Base-by-base conservation (phyloP, 2,888 invertebrate species). In the Stenodema calcarata region DNA sequence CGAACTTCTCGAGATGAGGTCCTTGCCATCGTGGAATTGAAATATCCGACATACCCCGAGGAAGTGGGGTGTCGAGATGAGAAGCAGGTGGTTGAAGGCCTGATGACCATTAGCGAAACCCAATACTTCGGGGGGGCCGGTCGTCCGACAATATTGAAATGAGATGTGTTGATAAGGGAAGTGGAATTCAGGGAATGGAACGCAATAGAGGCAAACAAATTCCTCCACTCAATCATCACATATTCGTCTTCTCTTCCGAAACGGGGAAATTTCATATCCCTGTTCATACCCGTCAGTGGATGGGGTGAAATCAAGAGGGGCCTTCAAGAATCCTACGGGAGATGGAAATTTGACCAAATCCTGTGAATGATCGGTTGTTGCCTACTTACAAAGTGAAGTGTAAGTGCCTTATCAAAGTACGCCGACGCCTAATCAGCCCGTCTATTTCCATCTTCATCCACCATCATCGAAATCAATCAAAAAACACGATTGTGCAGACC, bases 81-180 rank as follows among this genome's bases (percentile, higher is more conserved):
- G 35, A 23, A 44, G 44, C 44, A 44, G 78, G 75, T 75, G 35
- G n/a, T 9, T 35, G 35, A 41, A n/a, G n/a, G 42, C 35, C n/a
- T 42, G 75, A 78, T 78, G 78, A 78, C 78, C 78, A 78, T 78
- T 78, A 78, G 78, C 42, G 78, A 14, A 42, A 44, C 78, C 42
- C 78, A 78, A 78, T 78, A 78, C 23, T 44, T 23, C 23, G 12
- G 42, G 23, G 27, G 23, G 27, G 28, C n/a, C 44, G 42, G 78
- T 18, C n/a, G 16, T 62, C 27, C 27, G 6, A 62, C 79, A 70
- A 70, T 83, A 83, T 83, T 83, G 83, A 83, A 83, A 83, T 83
- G 83, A 83, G 80, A 35, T 35, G 70, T 83, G 70, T 70, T 70
- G 47, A 70, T 44, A 83, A 44, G 83, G 41, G 73, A n/a, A 18